phyloP scores from a whole-genome alignment of 1,140 invertebrate species.

The Platyscapa corneri region DNA sequence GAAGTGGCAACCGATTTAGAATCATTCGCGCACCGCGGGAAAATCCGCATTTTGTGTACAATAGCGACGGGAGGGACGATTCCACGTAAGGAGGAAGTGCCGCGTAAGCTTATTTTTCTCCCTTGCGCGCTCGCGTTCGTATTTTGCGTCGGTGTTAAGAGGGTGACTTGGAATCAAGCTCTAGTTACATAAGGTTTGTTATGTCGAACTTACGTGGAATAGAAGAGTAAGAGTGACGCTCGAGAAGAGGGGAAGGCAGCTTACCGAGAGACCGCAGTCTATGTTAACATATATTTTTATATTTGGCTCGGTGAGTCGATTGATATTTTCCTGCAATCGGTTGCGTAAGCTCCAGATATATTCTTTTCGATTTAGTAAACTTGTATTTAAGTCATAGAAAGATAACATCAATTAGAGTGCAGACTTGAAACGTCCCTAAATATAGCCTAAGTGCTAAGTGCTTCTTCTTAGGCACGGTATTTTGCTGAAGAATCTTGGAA shows the following conservation, averaged over 20 bases:
- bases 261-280: neutral
- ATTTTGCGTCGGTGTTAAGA: neutral
- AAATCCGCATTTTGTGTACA: constrained; percentile 10
- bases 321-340: neutral
- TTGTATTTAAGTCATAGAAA: neutral
- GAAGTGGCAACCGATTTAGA: constrained; percentile 44
- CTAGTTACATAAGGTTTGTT: neutral
- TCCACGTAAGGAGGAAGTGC: constrained; percentile 44
- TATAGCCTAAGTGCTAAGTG: neutral
- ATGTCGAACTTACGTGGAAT: neutral
- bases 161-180: neutral
- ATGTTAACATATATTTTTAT: neutral
- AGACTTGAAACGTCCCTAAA: neutral
- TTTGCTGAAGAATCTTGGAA: constrained; percentile 10
- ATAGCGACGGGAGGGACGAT: neutral
- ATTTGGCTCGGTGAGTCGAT: neutral
- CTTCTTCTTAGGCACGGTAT: neutral
- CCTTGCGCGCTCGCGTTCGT: no score
- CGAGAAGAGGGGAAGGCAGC: no score
- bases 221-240: neutral
- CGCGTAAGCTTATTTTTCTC: neutral
- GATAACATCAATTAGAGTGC: constrained; percentile 7
- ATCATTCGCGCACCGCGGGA: constrained; percentile 14
- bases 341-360: neutral
- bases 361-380: neutral